Base-by-base conservation (phyloP, 1,140 invertebrate species). In the Calycopis cecrops region DNA sequence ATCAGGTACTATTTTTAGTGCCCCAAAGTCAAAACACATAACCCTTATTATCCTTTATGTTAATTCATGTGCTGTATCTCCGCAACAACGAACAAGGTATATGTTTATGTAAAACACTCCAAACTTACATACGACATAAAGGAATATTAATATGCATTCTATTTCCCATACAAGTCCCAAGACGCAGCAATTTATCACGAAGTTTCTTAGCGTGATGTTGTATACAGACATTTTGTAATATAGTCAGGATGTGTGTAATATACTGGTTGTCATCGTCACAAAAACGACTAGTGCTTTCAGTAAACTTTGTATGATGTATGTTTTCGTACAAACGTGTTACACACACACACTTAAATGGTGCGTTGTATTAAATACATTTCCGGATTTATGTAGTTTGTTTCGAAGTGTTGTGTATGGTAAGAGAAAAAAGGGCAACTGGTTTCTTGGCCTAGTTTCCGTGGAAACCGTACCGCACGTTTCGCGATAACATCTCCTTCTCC, bases 141-240 rank as follows among this genome's bases (percentile, higher is more conserved):
- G 52, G 52, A 53, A 53, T 53, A 53, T 53, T 53, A 53, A 53
- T 53, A 38, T 53, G 52, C 52, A 53, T 53, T 53, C 52, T 53
- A 53, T 47, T 53, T 53, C 40, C 52, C 16, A 44, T 53, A 53
- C 52, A 53, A 65, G 53, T 62, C 57, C 55, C 59, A 56, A 54
- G 63, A 65, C 63, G 54, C 47, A 55, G 53, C 59, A 62, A 61
- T 65, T 65, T 65, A 65, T 65, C 59, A 65, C 63, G 49, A 58
- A 61, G 50, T 65, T 62, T 59, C 55, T 56, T 51, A 62, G 63
- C 59, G 56, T 54, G 51, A 52, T 52, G 52, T 42, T 54, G 40
- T 33, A 54, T 44, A 54, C 34, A 54, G 38, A 54, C 38, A 42
- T 54, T 53, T 47, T 54, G 52, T 42, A 54, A 54, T 54, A 54